Conservation (phyloP, 2,888 invertebrate genomes). For the Artemia sinica region DNA sequence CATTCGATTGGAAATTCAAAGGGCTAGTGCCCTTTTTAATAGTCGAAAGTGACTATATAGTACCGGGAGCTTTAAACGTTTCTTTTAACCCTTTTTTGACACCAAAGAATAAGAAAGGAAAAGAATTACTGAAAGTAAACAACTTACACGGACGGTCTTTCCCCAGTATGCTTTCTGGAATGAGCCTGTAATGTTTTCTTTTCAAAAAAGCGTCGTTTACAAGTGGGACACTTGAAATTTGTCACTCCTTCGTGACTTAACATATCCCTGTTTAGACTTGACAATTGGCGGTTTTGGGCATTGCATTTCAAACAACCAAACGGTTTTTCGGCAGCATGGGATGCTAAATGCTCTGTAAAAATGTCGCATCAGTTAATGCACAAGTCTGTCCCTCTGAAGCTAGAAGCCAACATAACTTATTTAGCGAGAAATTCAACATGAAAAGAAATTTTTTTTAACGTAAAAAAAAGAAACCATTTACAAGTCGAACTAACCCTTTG, state of each 20-base stretch:
- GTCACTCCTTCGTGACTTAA: background rate
- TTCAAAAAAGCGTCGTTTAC: background rate
- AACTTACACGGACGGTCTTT: background rate
- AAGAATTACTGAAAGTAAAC: background rate
- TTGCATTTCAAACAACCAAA: background rate
- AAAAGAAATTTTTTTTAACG: no score
- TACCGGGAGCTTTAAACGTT: no score
- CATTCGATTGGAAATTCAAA: no score
- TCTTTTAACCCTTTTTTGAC: no score
- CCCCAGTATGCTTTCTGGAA: background rate
- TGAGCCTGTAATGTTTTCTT: background rate
- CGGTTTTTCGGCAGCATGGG: background rate
- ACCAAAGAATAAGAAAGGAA: no score
- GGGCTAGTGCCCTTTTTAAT: no score
- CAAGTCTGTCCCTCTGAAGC: no score
- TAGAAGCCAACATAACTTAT: no score
- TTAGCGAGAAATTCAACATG: no score
- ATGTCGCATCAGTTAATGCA: background rate
- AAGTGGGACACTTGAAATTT: background rate
- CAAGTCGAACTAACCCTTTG: no score
- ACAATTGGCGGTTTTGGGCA: constrained; percentile 1
- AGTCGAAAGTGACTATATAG: no score
- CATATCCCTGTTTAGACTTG: background rate
- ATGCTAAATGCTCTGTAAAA: background rate
- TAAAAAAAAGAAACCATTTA: no score